Conservation (phyloP, 2,113 vertebrate genomes). For the Rhinogobius similis region DNA sequence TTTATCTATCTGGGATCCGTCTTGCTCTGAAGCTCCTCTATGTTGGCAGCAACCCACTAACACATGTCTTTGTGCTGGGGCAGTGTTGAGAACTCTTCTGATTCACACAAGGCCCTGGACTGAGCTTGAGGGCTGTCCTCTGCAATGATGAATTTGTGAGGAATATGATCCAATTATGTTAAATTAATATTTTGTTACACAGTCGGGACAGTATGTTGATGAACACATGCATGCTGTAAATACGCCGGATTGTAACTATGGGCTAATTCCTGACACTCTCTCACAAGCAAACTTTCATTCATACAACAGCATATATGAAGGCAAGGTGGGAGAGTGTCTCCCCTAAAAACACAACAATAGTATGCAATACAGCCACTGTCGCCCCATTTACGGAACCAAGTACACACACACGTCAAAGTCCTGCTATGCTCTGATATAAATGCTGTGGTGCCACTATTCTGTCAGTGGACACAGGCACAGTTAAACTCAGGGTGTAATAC, state of each 20-base stretch:
- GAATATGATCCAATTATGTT: neutral
- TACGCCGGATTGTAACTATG: too few species aligned
- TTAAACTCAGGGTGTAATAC: neutral
- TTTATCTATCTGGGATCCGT: neutral
- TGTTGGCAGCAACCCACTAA: conserved; percentile 63
- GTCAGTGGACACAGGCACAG: neutral
- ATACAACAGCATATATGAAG: neutral
- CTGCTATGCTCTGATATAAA: neutral
- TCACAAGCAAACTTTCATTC: neutral
- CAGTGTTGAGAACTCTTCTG: conserved; percentile 68
- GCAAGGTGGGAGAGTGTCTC: neutral
- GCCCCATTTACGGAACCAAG: too few species aligned
- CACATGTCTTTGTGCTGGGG: conserved; percentile 74
- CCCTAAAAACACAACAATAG: too few species aligned
- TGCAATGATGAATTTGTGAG: neutral
- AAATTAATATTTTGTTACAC: neutral
- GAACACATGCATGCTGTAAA: neutral
- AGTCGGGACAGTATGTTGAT: neutral
- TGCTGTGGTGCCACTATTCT: too few species aligned
- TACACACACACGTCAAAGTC: too few species aligned
- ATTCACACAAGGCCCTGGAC: conserved; percentile 12
- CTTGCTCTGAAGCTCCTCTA: conserved; percentile 53
- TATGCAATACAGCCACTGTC: too few species aligned
- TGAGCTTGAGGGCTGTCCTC: neutral
- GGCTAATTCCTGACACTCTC: too few species aligned